A percentile compares a stretch with the other conserved stretches of the same genome.
Evolutionary conservation across 2,888 invertebrate genomes (phyloP).

Genomic region (Epinotia bilunana): DNA sequence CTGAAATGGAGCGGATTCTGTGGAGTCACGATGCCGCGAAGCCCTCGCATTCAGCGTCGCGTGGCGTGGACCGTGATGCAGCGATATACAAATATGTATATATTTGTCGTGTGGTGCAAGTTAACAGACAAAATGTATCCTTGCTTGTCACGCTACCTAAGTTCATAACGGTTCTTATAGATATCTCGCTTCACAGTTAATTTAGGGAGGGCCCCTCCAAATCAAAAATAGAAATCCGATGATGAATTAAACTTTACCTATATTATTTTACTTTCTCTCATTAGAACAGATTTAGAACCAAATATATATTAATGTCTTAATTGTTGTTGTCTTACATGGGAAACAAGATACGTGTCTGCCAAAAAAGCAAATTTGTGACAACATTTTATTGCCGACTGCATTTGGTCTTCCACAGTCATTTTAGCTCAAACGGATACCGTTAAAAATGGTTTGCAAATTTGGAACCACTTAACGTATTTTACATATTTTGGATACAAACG

Average conservation of each 20-base stretch:
- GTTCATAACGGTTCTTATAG: background rate
- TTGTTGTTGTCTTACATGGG: too few species aligned
- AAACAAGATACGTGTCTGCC: too few species aligned
- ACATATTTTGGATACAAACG: too few species aligned
- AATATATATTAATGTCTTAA: too few species aligned
- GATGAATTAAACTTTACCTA: too few species aligned
- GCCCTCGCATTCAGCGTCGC: constrained; percentile 64
- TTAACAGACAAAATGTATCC: constrained; percentile 10
- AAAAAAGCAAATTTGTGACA: too few species aligned
- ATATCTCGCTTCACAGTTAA: background rate
- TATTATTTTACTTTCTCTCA: too few species aligned
- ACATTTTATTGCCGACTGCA: too few species aligned
- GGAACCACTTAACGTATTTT: too few species aligned
- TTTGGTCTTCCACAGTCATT: too few species aligned
- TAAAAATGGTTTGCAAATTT: too few species aligned
- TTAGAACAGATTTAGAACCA: background rate
- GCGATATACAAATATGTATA: constrained; percentile 56
- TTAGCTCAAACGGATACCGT: too few species aligned
- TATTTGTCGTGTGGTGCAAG: constrained; percentile 53
- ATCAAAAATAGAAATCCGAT: background rate
- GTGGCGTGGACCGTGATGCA: constrained; percentile 69
- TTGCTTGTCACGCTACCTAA: background rate
- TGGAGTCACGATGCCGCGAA: constrained; percentile 73
- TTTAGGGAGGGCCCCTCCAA: background rate
- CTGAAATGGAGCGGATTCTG: constrained; percentile 79